phyloP scores from a whole-genome alignment of 2,797 vertebrate species.

The Poliocrania exsul region DNA sequence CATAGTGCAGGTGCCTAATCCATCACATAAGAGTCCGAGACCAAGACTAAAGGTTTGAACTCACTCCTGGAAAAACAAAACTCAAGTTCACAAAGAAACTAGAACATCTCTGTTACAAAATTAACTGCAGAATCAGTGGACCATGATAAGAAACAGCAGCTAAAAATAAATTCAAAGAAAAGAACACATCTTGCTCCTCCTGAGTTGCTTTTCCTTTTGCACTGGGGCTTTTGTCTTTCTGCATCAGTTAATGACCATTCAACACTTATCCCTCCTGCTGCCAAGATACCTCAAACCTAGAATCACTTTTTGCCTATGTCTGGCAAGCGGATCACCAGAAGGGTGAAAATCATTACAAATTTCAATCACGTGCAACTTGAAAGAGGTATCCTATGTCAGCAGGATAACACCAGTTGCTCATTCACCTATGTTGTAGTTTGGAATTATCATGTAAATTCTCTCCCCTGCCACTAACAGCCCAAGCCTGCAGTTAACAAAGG shows the following conservation, averaged over 20 bases:
- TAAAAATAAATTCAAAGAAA: slow-evolving; percentile 27
- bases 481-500: too few species aligned
- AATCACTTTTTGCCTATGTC: not conserved
- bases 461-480: too few species aligned
- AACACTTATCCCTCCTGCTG: slow-evolving; percentile 26
- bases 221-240: slow-evolving; percentile 6
- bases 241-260: slow-evolving; percentile 25
- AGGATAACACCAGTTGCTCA: not conserved
- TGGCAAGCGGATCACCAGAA: not conserved
- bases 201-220: not conserved
- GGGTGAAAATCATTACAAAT: not conserved
- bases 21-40: not conserved
- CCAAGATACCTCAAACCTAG: not conserved
- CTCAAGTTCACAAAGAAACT: not conserved
- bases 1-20: not conserved
- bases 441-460: too few species aligned
- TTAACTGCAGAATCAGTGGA: not conserved
- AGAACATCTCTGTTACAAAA: not conserved
- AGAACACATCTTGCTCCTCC: not conserved
- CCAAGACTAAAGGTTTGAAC: not conserved
- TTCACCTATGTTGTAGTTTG: too few species aligned
- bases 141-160: not conserved
- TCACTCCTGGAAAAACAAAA: not conserved
- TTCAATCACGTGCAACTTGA: not conserved
- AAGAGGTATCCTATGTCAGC: not conserved